These are phyloP conservation scores for Smithornis capensis DNA, from an alignment of 2,113 vertebrate genomes.

Conservation along the genomic window DNA sequence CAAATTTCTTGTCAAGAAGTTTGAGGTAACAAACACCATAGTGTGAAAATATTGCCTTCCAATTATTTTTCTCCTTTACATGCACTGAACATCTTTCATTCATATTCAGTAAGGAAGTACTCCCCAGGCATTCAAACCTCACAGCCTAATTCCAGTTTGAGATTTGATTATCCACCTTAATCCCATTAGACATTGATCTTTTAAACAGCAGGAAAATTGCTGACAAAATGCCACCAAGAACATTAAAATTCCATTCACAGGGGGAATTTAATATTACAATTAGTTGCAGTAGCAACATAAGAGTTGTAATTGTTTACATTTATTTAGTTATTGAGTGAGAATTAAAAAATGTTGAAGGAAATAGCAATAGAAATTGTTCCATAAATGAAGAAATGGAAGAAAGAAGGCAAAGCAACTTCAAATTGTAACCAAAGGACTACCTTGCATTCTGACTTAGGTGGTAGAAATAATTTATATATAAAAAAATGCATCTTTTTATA, in stretches of 20 bases:
- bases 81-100: slow-evolving; percentile 44
- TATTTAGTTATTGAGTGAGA: slow-evolving; percentile 47
- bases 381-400: not conserved
- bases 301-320: slow-evolving; percentile 51
- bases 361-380: not conserved
- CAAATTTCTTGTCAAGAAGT: not conserved
- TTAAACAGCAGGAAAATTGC: slow-evolving; percentile 73
- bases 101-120: slow-evolving; percentile 57
- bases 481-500: no score
- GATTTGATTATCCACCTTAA: slow-evolving; percentile 78
- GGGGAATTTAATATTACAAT: slow-evolving; percentile 64
- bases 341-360: slow-evolving; percentile 32
- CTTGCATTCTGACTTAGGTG: not conserved
- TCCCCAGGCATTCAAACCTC: slow-evolving; percentile 43
- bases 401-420: not conserved
- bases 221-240: slow-evolving; percentile 67
- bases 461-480: not conserved
- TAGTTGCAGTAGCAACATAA: slow-evolving; percentile 47
- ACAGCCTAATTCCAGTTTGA: slow-evolving; percentile 58
- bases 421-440: not conserved
- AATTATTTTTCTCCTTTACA: not conserved
- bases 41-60: not conserved
- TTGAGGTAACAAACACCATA: not conserved
- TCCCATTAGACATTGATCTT: slow-evolving; percentile 76
- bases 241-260: slow-evolving; percentile 53